Base-by-base conservation (phyloP, 1,140 invertebrate genomes). In the Ceratina australensis region DNA sequence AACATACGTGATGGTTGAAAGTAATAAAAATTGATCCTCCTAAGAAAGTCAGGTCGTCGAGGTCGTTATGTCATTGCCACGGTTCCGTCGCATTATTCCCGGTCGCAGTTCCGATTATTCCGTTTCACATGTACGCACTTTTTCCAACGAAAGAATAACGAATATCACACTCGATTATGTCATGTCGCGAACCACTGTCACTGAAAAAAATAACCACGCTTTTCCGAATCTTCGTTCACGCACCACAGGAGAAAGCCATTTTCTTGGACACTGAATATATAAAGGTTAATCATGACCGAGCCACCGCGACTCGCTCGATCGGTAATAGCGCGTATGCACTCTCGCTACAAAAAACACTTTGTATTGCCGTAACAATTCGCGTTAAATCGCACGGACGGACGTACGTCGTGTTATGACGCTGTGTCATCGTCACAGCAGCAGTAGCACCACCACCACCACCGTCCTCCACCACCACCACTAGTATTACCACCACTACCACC, bases 381-480 rank as follows among this genome's bases (percentile, higher is more conserved):
- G 74, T 86, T 87, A 86, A 87, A 87, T 86, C 78, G 84, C 84
- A 83, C 78, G 83, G 83, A 85, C 76, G 81, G 71, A 87, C 76
- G 77, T 80, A 66, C 76, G 86, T 86, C 75, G 85, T 86, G 86
- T 88, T 88, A 83, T 87, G 87, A 88, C 87, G 85, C 87, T 82
- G 86, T 87, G 87, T 88, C 87, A 88, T 87, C 83, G 86, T 87
- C 86, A 84, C 86, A 86, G 74, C 81, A 85, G 79, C 83, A 86
- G 78, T 81, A 80, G 76, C 84, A 86, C 80, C 83, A 82, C 63
- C 81, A 80, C 66, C 72, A 85, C 67, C 82, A 83, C 78, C 64
- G 75, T 65, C 82, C 71, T 61, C 80, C 57, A 57, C 75, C 65
- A 79, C 72, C 69, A 68, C 76, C 77, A 78, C 75, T 60, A 81